Evolutionary conservation across 2,797 vertebrate species (phyloP), one percentile per base, ranked within the genome.

Genomic region (Sebastes baramenuke): DNA sequence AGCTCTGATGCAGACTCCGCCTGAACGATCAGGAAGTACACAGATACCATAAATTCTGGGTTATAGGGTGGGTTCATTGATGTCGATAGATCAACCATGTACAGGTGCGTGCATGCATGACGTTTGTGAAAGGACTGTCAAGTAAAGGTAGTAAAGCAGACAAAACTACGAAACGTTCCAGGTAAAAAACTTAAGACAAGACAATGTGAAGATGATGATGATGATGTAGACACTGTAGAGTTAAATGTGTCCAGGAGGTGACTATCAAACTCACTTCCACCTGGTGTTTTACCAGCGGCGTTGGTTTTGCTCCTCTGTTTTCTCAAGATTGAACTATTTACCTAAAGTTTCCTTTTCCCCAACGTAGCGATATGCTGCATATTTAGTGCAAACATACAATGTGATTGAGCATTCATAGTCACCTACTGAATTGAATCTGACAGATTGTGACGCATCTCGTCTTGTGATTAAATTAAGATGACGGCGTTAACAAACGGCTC

Each of bases 21-120:
- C 8, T 14, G n/a, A 36, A 55, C 6, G 4, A 66, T 11, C 38
- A 6, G 52, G 25, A 55, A 59, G 55, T 13, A 49, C 55, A 72
- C 27, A 58, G 27, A 22, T 29, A 29, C 22, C 6, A 36, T 55
- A 30, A 46, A 55, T 55, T 14, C 32, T 38, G 66, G 65, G 34
- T 79, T 81, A 52, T 32, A 58, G 12, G 49, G 2, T 55, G 46
- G 27, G 74, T 81, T 76, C n/a, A 69, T 29, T 27, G 59, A 68
- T 29, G 38, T 20, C 27, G n/a, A 30, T 3, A 38, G 6, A 49
- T 46, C 10, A 62, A 6, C 25, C 13, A 16, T 16, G 52, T 18
- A 25, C 59, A n/a, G 58, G 65, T 67, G 42, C 34, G 25, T 27
- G 9, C 62, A 18, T 25, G 62, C 34, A 25, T 65, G 64, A 27